phyloP scores from a whole-genome alignment of 2,797 vertebrate genomes.

The Melanotaenia boesemani region DNA sequence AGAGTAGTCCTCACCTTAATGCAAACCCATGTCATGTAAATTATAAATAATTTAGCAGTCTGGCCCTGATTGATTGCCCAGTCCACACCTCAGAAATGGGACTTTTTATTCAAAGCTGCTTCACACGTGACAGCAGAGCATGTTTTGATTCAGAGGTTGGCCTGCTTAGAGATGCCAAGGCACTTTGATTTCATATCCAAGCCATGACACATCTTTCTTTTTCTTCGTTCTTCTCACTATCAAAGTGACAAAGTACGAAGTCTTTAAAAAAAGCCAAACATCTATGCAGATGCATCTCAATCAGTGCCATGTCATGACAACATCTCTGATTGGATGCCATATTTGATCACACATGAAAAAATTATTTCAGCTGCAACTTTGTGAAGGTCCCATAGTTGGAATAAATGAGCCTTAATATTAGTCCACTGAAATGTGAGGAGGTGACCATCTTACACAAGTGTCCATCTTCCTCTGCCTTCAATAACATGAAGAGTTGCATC shows the following conservation, averaged over 20 bases:
- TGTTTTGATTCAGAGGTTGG: not conserved
- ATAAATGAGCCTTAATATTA: constrained; percentile 41
- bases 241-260: not conserved
- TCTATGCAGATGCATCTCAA: constrained; percentile 20
- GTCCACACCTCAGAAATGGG: constrained; percentile 30
- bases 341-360: constrained; percentile 33
- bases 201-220: not conserved
- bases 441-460: constrained; percentile 8
- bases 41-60: constrained; percentile 61
- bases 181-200: constrained; percentile 3
- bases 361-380: constrained; percentile 30
- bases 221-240: constrained; percentile 2
- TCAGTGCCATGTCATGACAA: not conserved
- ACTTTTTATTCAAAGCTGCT: constrained; percentile 16
- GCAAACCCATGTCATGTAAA: constrained; percentile 58
- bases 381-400: constrained; percentile 25
- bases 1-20: constrained; percentile 16
- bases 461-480: constrained; percentile 32
- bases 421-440: constrained; percentile 31
- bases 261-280: constrained; percentile 13
- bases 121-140: constrained; percentile 5
- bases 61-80: constrained; percentile 47
- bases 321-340: constrained; percentile 17
- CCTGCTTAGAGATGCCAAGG: constrained; percentile 9
- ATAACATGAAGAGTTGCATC: constrained; percentile 49